These are phyloP conservation scores for Amblyteles armatorius DNA, from an alignment of 2,888 invertebrate genomes.

Conservation along the genomic window DNA sequence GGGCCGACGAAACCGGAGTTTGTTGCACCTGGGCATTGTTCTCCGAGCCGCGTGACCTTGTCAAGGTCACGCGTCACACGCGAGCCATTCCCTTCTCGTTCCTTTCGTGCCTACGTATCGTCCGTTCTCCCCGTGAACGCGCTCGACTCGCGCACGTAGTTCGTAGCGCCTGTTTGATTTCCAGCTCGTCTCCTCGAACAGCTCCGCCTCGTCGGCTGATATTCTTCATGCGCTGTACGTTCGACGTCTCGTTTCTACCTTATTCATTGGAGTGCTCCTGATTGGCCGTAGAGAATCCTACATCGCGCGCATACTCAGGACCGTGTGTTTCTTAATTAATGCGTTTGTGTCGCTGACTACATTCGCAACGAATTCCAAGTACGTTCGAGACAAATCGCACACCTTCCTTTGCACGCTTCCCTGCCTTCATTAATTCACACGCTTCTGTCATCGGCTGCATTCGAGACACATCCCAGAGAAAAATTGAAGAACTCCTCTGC, in stretches of 20 bases:
- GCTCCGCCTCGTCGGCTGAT: background rate
- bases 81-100: slow-evolving; percentile 66
- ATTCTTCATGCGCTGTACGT: background rate
- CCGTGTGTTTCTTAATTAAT: background rate
- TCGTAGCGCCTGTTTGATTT: background rate
- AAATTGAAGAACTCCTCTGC: no score
- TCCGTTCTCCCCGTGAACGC: slow-evolving; percentile 3
- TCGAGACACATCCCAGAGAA: no score
- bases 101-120: slow-evolving; percentile 50
- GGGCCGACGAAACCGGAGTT: slow-evolving; percentile 67
- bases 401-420: no score
- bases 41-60: slow-evolving; percentile 78
- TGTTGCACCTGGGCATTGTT: slow-evolving; percentile 81
- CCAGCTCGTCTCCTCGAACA: slow-evolving; percentile 6
- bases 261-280: background rate
- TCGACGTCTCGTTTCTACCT: slow-evolving; percentile 6
- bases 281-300: background rate
- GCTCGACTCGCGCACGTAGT: background rate
- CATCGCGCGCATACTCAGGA: no score
- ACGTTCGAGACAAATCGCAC: no score
- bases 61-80: slow-evolving; percentile 79
- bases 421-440: no score
- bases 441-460: no score
- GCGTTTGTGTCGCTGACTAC: no score
- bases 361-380: no score